Evolutionary conservation across 23 tunicate genomes (phyloP), one percentile per base, ranked within the genome.

Genomic region (Trididemnum miniatum): DNA sequence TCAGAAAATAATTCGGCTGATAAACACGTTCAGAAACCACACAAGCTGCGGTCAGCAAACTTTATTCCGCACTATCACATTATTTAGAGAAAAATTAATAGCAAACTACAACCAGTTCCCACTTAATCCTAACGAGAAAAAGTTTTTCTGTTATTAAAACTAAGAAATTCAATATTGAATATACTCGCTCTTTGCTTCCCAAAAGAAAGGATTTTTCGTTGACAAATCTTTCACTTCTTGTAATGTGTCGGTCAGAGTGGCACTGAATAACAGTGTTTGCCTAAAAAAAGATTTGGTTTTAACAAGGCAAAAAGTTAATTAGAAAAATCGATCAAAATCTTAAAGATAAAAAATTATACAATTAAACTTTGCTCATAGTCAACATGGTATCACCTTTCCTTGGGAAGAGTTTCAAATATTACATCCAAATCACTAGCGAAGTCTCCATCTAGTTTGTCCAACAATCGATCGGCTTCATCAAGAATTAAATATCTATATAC

Each of bases 391-490:
- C 35, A 91, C 97, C 90, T 85, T 71, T 96, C 79, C 71, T 87
- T 87, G 0, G 97, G 97, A 9, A 96, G 82, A 34, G 79, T 60
- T 40, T 83, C 82, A 71, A 96, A 83, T 30, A 96, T 96, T 0
- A 67, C 85, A 36, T 84, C 81, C 54, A 96, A 78, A 80, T 91
- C 99, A 26, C 91, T 85, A 0, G 87, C 64, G 39, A 96, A 96
- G 74, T 96, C 99, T 24, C 97, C 99, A 77, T 96, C 99, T 31
- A 87, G 34, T 78, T 85, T 78, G 54, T 96, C 97, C 26, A 96
- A 64, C 30, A 96, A 82, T 37, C 99, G 79, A 76, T 96, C 99
- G 5, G 99, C 99, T 63, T 96, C 99, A 85, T 96, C 99, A 63
- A 96, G 65, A 54, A 96, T 91, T 18, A 96, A 69, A 80, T 91